Base-by-base conservation (phyloP, 2,797 vertebrate species). In the Notolabrus celidotus region DNA sequence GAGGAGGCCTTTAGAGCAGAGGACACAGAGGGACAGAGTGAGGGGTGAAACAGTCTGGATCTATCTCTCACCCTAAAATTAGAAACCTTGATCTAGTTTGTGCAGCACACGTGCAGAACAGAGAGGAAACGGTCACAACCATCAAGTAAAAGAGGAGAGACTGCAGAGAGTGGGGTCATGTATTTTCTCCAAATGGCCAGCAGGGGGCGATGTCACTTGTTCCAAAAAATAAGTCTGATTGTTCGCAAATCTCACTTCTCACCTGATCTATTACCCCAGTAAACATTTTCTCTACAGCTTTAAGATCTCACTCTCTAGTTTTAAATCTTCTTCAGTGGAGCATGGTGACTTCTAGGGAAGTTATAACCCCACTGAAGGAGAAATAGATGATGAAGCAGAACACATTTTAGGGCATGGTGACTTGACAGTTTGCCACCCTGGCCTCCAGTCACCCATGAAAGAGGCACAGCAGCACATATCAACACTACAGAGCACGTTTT, bases 1-100 rank as follows among this genome's bases (percentile, higher is more conserved):
- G 89, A 82, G n/a, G 88, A 89, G 31, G 62, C 82, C 90, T 94
- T 87, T 4, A 34, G 49, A 55, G 75, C 47, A 19, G 68, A 50
- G 75, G 14, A 38, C n/a, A 74, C 60, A 67, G 79, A 55, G 15
- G 34, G 8, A 67, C 23, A 45, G 14, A 25, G 38, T 14, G 17
- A 47, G 14, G 20, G 19, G 33, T n/a, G 60, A 15, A 14, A 57
- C 2, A 34, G 1, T 25, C 20, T 0, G 31, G 23, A 57, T 14
- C 22, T 15, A 31, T 9, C 33, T 60, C 23, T 62, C 10, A 27
- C 7, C 12, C 2, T 29, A 16, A 47, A 49, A 64, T 16, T 12
- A 71, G 20, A 67, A 51, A 31, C 27, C 3, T 31, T 34, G 1
- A 3, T 10, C 12, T 5, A 9, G 1, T 15, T 38, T 4, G 29